phyloP scores from a whole-genome alignment of 2,888 invertebrate species.

The Cephus nigrinus region DNA sequence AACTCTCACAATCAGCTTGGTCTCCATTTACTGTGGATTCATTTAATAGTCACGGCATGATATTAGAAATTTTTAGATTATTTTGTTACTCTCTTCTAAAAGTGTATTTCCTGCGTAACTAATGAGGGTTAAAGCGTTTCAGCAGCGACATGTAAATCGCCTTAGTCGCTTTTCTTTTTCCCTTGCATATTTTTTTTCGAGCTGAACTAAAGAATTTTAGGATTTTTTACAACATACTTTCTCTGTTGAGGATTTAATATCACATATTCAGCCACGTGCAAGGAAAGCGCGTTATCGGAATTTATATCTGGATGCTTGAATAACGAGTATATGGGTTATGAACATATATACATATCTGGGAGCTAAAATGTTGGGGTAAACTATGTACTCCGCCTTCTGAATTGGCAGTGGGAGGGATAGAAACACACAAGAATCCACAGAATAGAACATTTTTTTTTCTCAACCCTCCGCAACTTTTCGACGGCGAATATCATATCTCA shows the following conservation, averaged over 20 bases:
- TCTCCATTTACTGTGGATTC: neutral
- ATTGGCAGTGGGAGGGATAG: neutral
- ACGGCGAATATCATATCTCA: neutral
- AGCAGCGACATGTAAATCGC: neutral
- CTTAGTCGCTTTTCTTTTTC: neutral
- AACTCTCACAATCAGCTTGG: neutral
- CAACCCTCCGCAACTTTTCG: neutral
- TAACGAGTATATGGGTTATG: neutral
- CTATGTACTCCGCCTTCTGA: neutral
- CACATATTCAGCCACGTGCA: neutral
- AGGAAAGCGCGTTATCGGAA: neutral
- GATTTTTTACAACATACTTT: neutral
- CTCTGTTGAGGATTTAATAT: neutral
- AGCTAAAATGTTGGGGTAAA: neutral
- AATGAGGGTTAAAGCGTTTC: neutral
- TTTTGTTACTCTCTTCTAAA: neutral
- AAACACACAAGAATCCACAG: neutral
- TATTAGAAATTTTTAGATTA: neutral
- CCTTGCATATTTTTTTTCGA: neutral
- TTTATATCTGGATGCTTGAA: neutral
- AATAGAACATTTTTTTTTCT: neutral
- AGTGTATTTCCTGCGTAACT: neutral
- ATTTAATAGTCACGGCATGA: neutral
- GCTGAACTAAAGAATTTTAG: neutral
- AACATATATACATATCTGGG: neutral